These are phyloP conservation scores for Abrostola triplasia DNA, from an alignment of 2,888 invertebrate species.

Conservation along the genomic window DNA sequence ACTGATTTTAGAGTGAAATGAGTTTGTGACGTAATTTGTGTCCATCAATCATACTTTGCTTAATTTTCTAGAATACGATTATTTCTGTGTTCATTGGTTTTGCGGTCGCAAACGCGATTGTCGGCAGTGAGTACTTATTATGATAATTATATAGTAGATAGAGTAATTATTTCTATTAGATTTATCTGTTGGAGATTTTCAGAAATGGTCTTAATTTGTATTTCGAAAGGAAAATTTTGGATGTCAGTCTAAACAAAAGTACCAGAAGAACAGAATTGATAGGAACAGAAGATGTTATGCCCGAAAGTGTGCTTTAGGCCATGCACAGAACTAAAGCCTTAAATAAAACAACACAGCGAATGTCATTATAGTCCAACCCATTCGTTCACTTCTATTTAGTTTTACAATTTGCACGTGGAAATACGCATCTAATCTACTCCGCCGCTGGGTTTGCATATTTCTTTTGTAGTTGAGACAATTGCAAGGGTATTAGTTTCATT, in stretches of 20 bases:
- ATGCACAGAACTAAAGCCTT: background rate
- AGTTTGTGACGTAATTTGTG: background rate
- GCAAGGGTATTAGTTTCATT: slow-evolving; percentile 21
- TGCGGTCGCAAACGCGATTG: too few species aligned
- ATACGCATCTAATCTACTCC: slow-evolving; percentile 41
- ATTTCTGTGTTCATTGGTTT: too few species aligned
- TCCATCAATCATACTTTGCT: background rate
- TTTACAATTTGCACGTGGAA: slow-evolving; percentile 46
- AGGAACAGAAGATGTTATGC: too few species aligned
- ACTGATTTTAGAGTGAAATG: slow-evolving; percentile 1
- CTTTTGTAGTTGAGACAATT: slow-evolving; percentile 36
- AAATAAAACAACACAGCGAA: slow-evolving; percentile 16
- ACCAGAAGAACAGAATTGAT: too few species aligned
- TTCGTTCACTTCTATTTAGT: slow-evolving; percentile 34
- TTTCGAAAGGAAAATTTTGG: too few species aligned
- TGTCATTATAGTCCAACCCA: slow-evolving; percentile 27
- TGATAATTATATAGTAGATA: too few species aligned
- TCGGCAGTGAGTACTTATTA: too few species aligned
- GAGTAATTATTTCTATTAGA: too few species aligned
- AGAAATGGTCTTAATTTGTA: too few species aligned
- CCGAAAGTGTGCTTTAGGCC: background rate
- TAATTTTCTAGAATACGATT: background rate
- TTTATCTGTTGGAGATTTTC: too few species aligned
- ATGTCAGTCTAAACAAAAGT: too few species aligned
- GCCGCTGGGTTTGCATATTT: slow-evolving; percentile 34